Conservation (phyloP, 2,113 vertebrate genomes). For the Phainopepla nitens region DNA sequence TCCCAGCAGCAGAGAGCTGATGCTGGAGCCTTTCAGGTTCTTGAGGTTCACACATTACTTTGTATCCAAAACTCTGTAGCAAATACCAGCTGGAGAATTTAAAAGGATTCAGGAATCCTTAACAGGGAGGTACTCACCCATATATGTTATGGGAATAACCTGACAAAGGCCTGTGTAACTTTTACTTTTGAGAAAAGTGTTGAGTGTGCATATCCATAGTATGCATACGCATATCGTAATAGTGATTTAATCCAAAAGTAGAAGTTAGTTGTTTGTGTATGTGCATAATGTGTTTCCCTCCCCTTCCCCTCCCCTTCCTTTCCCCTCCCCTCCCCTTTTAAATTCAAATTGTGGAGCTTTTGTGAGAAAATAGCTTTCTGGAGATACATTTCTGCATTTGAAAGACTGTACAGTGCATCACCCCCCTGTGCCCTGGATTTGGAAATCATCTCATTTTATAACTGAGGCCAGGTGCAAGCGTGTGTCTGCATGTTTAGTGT, state of each 20-base stretch:
- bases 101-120: not conserved
- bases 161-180: fast-evolving
- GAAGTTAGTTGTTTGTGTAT: not conserved
- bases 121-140: not conserved
- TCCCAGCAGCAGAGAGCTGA: not conserved
- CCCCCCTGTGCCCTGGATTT: not conserved
- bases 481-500: not conserved
- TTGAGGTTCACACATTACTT: not conserved
- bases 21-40: not conserved
- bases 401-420: not conserved
- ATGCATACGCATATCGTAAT: too few species aligned
- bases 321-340: not conserved
- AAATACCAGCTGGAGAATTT: not conserved
- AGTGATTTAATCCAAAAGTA: not conserved
- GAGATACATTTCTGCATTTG: not conserved
- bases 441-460: not conserved
- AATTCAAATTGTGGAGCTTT: not conserved
- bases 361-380: not conserved
- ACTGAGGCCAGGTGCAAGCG: not conserved
- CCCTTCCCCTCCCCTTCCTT: not conserved
- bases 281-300: too few species aligned
- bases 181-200: not conserved
- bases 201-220: fast-evolving
- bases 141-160: not conserved
- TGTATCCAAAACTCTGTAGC: not conserved